A percentile compares a stretch with the other conserved stretches of the same genome.
phyloP scores from a whole-genome alignment of 30 jellyfish, hydroid and myxozoan genomes.

The Aurelia coerulea region DNA sequence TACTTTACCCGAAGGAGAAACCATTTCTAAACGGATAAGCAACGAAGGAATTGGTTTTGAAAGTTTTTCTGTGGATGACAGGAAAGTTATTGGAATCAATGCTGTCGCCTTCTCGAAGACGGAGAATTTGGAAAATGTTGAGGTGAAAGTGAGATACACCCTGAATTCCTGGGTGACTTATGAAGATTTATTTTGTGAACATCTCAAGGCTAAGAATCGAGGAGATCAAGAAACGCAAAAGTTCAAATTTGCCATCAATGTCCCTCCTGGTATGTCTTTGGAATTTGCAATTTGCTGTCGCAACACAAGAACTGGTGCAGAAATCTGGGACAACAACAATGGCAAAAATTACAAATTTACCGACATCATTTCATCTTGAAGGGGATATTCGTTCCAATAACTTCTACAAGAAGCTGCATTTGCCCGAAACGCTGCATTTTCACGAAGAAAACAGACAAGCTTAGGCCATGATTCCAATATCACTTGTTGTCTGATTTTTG shows the following conservation, averaged over 20 bases:
- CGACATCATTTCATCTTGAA: conserved; percentile 18
- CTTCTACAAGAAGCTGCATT: too few relatives aligned
- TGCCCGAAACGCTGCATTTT: too few relatives aligned
- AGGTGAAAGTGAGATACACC: conserved; percentile 47
- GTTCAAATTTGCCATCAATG: conserved; percentile 27
- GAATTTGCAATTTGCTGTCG: conserved; percentile 61
- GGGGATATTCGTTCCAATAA: too few relatives aligned
- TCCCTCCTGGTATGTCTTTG: conserved; percentile 37
- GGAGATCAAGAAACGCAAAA: background rate
- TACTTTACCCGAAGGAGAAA: conserved; percentile 2
- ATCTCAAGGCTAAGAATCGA: background rate
- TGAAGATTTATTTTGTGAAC: conserved; percentile 12
- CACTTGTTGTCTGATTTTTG: too few relatives aligned
- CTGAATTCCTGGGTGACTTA: conserved; percentile 23
- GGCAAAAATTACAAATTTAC: conserved; percentile 43
- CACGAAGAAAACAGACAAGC: too few relatives aligned
- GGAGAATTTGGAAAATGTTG: conserved; percentile 6
- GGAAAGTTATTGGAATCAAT: conserved; percentile 27
- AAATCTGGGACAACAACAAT: conserved; percentile 55
- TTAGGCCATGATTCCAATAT: too few relatives aligned
- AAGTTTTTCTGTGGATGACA: conserved; percentile 7
- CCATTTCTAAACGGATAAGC: background rate
- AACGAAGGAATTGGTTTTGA: background rate
- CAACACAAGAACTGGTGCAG: conserved; percentile 12
- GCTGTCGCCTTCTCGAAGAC: background rate